These are phyloP conservation scores for Notothenia rossii DNA, from an alignment of 2,113 vertebrate species.

Conservation along the genomic window DNA sequence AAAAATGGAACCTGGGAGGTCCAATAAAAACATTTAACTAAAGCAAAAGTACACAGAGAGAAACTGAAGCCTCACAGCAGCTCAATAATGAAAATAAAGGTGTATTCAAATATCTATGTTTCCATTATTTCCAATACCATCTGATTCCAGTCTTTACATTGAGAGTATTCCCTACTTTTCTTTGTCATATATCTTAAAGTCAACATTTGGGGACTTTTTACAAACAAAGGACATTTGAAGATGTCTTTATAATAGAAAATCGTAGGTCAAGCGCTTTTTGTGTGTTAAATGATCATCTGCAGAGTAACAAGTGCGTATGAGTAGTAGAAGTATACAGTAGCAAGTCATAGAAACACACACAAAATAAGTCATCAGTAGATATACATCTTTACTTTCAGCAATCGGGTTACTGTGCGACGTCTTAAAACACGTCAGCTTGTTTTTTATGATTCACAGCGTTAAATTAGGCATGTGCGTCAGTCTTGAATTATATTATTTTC, in stretches of 20 bases:
- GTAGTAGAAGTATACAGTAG: background rate
- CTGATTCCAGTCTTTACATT: too few species aligned
- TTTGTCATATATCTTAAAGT: too few species aligned
- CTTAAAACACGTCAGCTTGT: background rate
- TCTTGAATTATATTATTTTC: conserved; percentile 25
- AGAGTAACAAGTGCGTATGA: background rate
- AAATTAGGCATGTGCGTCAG: background rate
- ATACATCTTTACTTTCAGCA: background rate
- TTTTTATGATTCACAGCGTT: background rate
- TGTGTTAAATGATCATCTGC: background rate
- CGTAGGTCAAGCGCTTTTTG: background rate
- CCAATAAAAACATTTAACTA: background rate
- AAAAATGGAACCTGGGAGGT: background rate
- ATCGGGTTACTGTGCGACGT: background rate
- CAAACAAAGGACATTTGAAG: too few species aligned
- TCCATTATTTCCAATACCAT: too few species aligned
- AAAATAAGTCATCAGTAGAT: background rate
- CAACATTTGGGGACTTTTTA: too few species aligned
- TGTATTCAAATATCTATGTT: too few species aligned
- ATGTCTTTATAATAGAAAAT: too few species aligned
- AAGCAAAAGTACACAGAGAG: too few species aligned
- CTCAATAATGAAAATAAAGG: too few species aligned
- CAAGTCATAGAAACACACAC: background rate
- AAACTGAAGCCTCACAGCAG: background rate
- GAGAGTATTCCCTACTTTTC: too few species aligned